Conservation (phyloP, 2,797 vertebrate species). For the Esox masquinongy region DNA sequence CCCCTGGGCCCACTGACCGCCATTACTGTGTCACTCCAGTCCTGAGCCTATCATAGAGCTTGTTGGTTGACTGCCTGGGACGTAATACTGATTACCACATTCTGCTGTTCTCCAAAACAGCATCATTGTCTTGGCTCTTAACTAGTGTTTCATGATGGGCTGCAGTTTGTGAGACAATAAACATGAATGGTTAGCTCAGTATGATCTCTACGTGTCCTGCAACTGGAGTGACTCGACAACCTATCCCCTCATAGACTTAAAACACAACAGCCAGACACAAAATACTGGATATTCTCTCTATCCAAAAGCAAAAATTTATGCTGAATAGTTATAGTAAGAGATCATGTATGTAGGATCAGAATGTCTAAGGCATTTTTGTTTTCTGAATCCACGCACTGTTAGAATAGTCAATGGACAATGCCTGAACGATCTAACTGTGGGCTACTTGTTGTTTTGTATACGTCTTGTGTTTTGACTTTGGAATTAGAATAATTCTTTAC, state of each 20-base stretch:
- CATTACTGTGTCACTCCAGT: background rate
- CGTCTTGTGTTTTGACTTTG: background rate
- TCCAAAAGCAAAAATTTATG: background rate
- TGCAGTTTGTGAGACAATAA: background rate
- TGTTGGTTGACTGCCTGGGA: background rate
- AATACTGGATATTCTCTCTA: background rate
- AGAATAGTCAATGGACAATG: background rate
- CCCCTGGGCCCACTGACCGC: background rate
- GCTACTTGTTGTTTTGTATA: background rate
- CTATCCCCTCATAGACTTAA: background rate
- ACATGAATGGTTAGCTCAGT: background rate
- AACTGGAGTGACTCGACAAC: background rate
- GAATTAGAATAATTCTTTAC: too few relatives aligned
- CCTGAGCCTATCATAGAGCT: background rate
- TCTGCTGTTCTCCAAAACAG: background rate
- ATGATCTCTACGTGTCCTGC: background rate
- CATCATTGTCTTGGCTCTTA: background rate
- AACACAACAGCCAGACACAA: background rate
- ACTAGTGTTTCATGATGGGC: too few relatives aligned
- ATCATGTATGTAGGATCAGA: background rate
- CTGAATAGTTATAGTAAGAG: background rate
- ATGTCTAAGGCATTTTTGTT: background rate
- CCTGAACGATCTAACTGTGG: background rate
- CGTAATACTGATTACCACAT: background rate
- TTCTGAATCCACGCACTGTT: slow-evolving; percentile 4